Base-by-base conservation (phyloP, 2,888 invertebrate species). In the Stramonita haemastoma region DNA sequence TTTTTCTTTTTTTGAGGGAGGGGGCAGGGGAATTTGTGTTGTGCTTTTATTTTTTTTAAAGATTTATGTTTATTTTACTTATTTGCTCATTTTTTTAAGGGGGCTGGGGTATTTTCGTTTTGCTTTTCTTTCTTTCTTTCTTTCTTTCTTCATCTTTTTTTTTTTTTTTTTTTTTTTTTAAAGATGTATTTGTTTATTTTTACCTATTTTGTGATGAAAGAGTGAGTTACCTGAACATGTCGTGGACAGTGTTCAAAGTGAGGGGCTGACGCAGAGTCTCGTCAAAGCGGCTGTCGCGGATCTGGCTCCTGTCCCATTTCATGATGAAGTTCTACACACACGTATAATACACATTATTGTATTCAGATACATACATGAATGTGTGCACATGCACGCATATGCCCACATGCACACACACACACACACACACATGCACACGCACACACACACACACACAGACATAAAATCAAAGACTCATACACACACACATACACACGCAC, bases 241-340 rank as follows among this genome's bases (percentile, higher is more conserved):
- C 60, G 13, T 60, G 95, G 4, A 95, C 93, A 66, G 94, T 94
- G 86, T 93, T 92, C 66, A 93, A 92, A 32, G 92, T 90, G 73
- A 93, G 89, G 89, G 94, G 90, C 87, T 94, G 91, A 6, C 26
- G 15, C 6, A 86, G 22, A 90, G 92, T 91, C 92, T 93, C 89
- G 29, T 91, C 91, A 17, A 90, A 89, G 17, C 89, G 56, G 70
- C 84, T 15, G 36, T 70, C 77, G 84, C 83, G 90, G 2, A 89
- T 66, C 46, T 91, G 91, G 36, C 90, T 90, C 36, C 93, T 92
- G 89, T 95, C 95, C 95, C 95, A 95, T 84, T 95, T 94, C 94
- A 95, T 95, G 56, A 95, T 95, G 92, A 95, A 95, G 91, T 95
- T 95, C 95, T 95, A 91, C 29, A 84, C 26, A 34, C 79, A 56